These are phyloP conservation scores for Macrostomum lignano DNA, from an alignment of 1,140 invertebrate species.

Conservation along the genomic window DNA sequence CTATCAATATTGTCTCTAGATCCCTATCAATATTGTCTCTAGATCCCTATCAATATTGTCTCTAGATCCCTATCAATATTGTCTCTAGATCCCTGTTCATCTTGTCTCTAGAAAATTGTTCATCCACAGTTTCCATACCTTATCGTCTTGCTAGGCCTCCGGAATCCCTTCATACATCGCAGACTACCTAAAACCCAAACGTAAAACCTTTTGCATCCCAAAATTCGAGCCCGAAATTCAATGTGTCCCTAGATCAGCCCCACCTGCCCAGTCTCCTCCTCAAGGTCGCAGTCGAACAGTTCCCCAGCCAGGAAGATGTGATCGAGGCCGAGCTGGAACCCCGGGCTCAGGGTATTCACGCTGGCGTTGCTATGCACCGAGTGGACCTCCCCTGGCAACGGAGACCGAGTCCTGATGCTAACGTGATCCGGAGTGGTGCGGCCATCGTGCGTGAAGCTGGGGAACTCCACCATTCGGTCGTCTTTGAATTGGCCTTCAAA, in stretches of 20 bases:
- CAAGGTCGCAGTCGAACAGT: slow-evolving; percentile 14
- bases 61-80: no score
- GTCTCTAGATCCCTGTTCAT: no score
- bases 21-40: no score
- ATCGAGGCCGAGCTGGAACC: slow-evolving; percentile 21
- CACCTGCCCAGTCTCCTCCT: slow-evolving; percentile 20
- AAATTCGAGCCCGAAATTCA: background rate
- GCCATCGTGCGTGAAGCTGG: slow-evolving; percentile 20
- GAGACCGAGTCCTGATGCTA: slow-evolving; percentile 18
- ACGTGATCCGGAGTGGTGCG: slow-evolving; percentile 16
- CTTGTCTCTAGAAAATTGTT: no score
- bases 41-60: no score
- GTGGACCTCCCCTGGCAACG: slow-evolving; percentile 10
- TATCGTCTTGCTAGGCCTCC: no score
- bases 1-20: no score
- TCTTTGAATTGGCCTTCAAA: slow-evolving; percentile 26
- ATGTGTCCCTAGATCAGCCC: background rate
- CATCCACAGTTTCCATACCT: no score
- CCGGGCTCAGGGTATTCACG: slow-evolving; percentile 18
- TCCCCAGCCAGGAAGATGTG: slow-evolving; percentile 11
- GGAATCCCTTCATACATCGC: no score
- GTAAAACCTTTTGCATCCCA: no score
- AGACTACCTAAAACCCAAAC: no score
- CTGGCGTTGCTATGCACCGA: slow-evolving; percentile 22
- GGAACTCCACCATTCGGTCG: slow-evolving; percentile 23